Base-by-base conservation (phyloP, 2,888 invertebrate genomes). In the Idaea aversata region DNA sequence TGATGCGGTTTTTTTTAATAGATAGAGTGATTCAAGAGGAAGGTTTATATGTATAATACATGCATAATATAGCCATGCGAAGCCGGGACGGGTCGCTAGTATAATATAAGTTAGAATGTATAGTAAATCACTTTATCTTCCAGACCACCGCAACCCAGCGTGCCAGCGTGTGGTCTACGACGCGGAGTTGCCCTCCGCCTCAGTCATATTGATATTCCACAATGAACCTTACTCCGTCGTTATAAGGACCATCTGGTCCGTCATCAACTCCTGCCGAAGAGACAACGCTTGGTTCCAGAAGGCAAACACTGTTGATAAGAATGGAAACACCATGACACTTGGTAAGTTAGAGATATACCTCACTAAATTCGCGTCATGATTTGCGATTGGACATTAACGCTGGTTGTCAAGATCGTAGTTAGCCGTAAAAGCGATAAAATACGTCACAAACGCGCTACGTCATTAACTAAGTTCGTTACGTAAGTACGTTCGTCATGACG, bases 201-300 rank as follows among this genome's bases (percentile, higher is more conserved):
- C 96, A 69, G 95, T 98, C n/a, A 94, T 97, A 69, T 94, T 97
- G 58, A 97, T 98, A 71, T 98, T 98, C 92, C 97, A 96, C 84
- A 97, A 98, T 85, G 98, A 98, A 87, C 97, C 97, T 0, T 98
- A 97, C 93, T 97, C 97, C 61, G 95, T 97, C 58, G 93, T 98
- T 59, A 80, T 98, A 58, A 88, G 98, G 67, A 98, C 98, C 0
- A 94, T 98, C n/a, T 96, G 97, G 94, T 97, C 97, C 82, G 97
- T 98, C n/a, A 90, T 98, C 63, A 96, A 97, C 95, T 87, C 95
- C 95, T 77, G 96, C 95, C 57, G 88, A 1, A 70, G 92, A n/a
- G 74, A 78, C 72, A 83, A 83, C 68, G 84, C 87, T 0, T 92
- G 90, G 88, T 88, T 80, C 74, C 66, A 71, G 36, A 75, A 77